Evolutionary conservation across 2,797 vertebrate genomes (phyloP), one percentile per base, ranked within the genome.

Genomic region (Neoniphon sammara): DNA sequence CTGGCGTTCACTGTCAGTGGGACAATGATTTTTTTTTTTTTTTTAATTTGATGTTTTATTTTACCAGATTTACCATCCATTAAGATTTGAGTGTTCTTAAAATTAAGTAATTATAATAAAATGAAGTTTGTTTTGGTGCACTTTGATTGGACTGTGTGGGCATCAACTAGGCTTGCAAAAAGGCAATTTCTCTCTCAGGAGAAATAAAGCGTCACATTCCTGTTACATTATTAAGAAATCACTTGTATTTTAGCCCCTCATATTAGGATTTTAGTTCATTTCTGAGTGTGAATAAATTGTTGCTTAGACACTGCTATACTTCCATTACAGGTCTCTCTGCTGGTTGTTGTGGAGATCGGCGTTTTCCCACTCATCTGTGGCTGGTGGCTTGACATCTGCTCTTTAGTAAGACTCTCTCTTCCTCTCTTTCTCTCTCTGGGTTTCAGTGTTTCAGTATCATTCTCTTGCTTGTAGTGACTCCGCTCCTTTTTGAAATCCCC

Each of bases 351-450:
- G 82, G 98, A 99, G 93, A 99, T 99, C 39, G 98, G 98, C 59
- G 97, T 99, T 67, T 99, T 99, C 85, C 98, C 98, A 39, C 96
- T 99, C 66, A 99, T 99, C 89, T 99, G 98, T 74, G 98, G 98
- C 84, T 99, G 98, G 98, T 99, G 98, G 98, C 94, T 99, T 63
- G 98, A 99, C 91, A 99, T 99, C 92, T 99, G 98, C 89, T 99
- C 98, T 64, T 90, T 99, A 92, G 98, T 99, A 93, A 94, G 95
- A 59, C 3, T 61, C 3, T 0, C 8, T 52, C 47, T 2, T 5
- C 25, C 25, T 76, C 10, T 20, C 5, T 14, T n/a, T 61, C 4
- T 65, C 65, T 1, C 46, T 63, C 21, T n/a, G 5, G 7, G 31
- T 56, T 30, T 31, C 3, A 42, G 2, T 44, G 6, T 14, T 46